Evolutionary conservation across 2,888 invertebrate species (phyloP).

Genomic region (Agonopterix subpropinquella): DNA sequence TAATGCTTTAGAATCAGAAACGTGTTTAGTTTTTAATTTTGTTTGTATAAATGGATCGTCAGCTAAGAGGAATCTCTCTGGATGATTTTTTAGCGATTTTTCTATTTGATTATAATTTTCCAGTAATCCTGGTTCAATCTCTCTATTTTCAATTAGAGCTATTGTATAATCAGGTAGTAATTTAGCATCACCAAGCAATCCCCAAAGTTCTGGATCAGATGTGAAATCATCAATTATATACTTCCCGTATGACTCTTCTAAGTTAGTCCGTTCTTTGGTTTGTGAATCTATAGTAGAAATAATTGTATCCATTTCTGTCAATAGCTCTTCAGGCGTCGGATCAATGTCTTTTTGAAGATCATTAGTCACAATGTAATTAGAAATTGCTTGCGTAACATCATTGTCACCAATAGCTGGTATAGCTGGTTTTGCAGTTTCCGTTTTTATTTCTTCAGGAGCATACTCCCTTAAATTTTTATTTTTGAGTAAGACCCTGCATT

Average conservation of each 20-base stretch:
- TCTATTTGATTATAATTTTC: constrained; percentile 49
- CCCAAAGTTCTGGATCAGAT: constrained; percentile 64
- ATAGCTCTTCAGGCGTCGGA: constrained; percentile 56
- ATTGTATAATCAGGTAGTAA: constrained; percentile 74
- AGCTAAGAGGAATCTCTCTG: constrained; percentile 35
- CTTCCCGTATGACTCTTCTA: constrained; percentile 52
- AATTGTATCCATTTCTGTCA: constrained; percentile 45
- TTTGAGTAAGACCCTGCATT: constrained; percentile 30
- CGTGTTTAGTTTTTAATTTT: constrained; percentile 28
- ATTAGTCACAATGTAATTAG: constrained; percentile 44
- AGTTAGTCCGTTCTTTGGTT: constrained; percentile 29
- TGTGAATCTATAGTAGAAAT: constrained; percentile 50
- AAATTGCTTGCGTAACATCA: constrained; percentile 57
- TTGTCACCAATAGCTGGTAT: constrained; percentile 60
- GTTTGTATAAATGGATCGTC: constrained; percentile 47
- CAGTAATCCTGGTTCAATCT: constrained; percentile 44
- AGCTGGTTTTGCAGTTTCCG: constrained; percentile 28
- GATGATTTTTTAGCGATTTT: constrained; percentile 34
- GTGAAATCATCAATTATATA: constrained; percentile 79
- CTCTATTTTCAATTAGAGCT: constrained; percentile 68
- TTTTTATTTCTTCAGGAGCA: constrained; percentile 49
- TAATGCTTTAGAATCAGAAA: constrained; percentile 11
- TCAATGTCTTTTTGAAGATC: constrained; percentile 57
- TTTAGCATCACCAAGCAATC: constrained; percentile 49
- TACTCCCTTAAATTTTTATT: constrained; percentile 31